Conservation (phyloP, 1,140 invertebrate species). For the Gonioctena quinquepunctata region DNA sequence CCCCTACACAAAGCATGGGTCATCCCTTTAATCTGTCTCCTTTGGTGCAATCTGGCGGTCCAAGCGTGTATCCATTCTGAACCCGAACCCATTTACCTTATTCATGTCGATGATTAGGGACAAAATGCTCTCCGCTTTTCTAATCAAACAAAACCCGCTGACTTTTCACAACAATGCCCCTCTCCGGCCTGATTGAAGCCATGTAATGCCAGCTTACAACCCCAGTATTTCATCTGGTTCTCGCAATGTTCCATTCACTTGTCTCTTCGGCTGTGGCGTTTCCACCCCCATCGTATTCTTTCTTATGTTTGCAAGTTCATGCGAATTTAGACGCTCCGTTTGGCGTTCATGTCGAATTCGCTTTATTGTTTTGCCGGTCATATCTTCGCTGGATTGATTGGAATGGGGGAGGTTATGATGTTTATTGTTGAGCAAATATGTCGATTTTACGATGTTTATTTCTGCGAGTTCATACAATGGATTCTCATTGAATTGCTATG, state of each 20-base stretch:
- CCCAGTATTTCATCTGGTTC: slow-evolving; percentile 36
- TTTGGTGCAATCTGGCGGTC: slow-evolving; percentile 10
- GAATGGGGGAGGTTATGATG: slow-evolving; percentile 47
- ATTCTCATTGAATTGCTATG: not conserved
- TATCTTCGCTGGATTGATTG: slow-evolving; percentile 54
- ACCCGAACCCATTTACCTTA: slow-evolving; percentile 27
- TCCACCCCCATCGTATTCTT: slow-evolving; percentile 22
- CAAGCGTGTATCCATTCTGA: slow-evolving; percentile 9
- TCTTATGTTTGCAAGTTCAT: slow-evolving; percentile 14
- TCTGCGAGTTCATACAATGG: not conserved
- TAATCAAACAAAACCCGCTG: slow-evolving; percentile 51
- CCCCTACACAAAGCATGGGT: not conserved
- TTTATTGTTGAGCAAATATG: not conserved
- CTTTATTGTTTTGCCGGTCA: slow-evolving; percentile 32
- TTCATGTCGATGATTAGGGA: slow-evolving; percentile 47
- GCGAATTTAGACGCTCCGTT: slow-evolving; percentile 3
- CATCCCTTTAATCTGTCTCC: slow-evolving; percentile 21
- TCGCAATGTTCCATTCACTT: slow-evolving; percentile 31
- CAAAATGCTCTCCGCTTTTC: slow-evolving; percentile 46
- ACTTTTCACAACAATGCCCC: slow-evolving; percentile 51
- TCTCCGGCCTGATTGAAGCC: slow-evolving; percentile 46
- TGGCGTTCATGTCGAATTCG: slow-evolving; percentile 26
- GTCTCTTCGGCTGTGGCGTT: slow-evolving; percentile 49
- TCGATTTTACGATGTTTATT: not conserved
- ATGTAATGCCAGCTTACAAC: slow-evolving; percentile 49